These are phyloP conservation scores for Autographa pulchrina DNA, from an alignment of 2,888 invertebrate genomes.

Conservation along the genomic window DNA sequence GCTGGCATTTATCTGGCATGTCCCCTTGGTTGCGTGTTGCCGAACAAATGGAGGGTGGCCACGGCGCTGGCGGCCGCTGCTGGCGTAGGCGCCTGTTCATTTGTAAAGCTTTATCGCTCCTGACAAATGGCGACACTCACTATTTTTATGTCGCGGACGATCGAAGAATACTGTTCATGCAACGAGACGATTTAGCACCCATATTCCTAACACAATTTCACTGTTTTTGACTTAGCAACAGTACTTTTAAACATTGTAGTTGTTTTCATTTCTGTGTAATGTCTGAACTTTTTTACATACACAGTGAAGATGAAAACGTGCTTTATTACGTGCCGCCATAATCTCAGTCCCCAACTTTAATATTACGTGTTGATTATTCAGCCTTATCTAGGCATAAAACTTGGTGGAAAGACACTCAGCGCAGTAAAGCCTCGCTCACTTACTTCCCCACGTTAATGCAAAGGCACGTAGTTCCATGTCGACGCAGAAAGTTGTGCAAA, in stretches of 20 bases:
- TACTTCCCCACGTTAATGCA: conserved; percentile 86
- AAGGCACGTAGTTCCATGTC: conserved; percentile 87
- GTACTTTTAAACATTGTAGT: conserved; percentile 12
- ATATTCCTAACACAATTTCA: conserved; percentile 37
- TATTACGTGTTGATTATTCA: conserved; percentile 84
- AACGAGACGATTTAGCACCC: conserved; percentile 44
- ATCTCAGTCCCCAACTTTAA: conserved; percentile 61
- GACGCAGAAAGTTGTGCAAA: conserved; percentile 87
- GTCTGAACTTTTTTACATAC: conserved; percentile 24
- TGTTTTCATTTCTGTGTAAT: conserved; percentile 16
- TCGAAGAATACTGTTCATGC: conserved; percentile 69
- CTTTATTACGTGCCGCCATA: conserved; percentile 52
- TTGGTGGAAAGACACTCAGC: conserved; percentile 82
- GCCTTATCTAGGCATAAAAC: conserved; percentile 84
- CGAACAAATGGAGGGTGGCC: conserved; percentile 79
- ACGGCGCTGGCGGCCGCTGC: conserved; percentile 71
- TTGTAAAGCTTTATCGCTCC: conserved; percentile 85
- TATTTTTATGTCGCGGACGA: conserved; percentile 81
- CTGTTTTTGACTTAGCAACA: conserved; percentile 29
- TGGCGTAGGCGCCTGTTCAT: conserved; percentile 81
- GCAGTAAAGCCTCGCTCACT: conserved; percentile 81
- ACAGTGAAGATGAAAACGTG: conserved; percentile 28
- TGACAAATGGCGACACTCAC: conserved; percentile 82
- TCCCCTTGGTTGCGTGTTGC: conserved; percentile 79
- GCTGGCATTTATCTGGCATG: conserved; percentile 77